Evolutionary conservation across 2,888 invertebrate genomes (phyloP).

Genomic region (Agrotis segetum): DNA sequence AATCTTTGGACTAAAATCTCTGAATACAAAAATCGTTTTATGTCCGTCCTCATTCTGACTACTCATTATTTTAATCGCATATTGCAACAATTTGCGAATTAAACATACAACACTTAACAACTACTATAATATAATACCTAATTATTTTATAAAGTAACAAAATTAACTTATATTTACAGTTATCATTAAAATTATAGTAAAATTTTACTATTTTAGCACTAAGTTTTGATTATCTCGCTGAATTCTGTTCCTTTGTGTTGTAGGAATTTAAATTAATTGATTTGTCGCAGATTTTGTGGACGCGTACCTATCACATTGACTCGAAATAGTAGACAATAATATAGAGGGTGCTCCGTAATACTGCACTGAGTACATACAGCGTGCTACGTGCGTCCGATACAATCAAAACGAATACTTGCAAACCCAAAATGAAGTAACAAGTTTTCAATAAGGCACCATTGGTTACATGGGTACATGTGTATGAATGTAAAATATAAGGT

Average conservation of each 20-base stretch:
- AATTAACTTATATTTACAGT: conserved; percentile 91
- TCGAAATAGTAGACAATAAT: conserved; percentile 46
- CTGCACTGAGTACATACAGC: conserved; percentile 39
- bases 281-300: conserved; percentile 50
- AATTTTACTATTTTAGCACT: conserved; percentile 89
- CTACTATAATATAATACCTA: conserved; percentile 90
- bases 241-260: conserved; percentile 62
- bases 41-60: conserved; percentile 87
- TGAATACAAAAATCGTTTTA: conserved; percentile 80
- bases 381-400: conserved; percentile 36
- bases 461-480: conserved; percentile 76
- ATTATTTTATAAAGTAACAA: conserved; percentile 90
- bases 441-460: conserved; percentile 86
- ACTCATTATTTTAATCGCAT: conserved; percentile 88
- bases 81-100: conserved; percentile 90
- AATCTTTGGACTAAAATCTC: conserved; percentile 88
- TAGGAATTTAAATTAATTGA: conserved; percentile 58
- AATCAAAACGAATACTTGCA: conserved; percentile 55
- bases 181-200: conserved; percentile 88
- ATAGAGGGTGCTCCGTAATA: conserved; percentile 41
- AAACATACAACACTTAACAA: conserved; percentile 90
- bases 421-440: conserved; percentile 66
- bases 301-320: conserved; percentile 60
- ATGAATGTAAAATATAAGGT: conserved; percentile 60
- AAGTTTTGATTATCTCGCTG: conserved; percentile 75